Evolutionary conservation across 2,888 invertebrate genomes (phyloP).

Genomic region (Nycteola revayana): DNA sequence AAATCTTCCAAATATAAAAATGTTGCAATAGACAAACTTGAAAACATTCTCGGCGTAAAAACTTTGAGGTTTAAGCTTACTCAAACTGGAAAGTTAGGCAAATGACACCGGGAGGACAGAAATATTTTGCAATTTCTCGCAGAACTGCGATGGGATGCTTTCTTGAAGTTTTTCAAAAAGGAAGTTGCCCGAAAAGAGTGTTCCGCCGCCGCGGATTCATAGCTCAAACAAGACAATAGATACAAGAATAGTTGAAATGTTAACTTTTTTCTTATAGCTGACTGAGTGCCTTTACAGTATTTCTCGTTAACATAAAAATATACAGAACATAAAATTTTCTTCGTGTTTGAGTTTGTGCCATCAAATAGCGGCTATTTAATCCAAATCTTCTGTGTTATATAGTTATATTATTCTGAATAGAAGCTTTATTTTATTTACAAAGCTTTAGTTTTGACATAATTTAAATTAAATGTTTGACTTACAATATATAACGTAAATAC

Average conservation of each 20-base stretch:
- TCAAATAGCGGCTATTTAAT: too few species aligned
- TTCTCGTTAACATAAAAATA: too few species aligned
- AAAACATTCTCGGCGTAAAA: constrained; percentile 52
- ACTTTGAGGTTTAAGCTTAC: constrained; percentile 68
- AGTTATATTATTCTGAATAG: too few species aligned
- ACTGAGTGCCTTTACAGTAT: too few species aligned
- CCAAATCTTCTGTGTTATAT: too few species aligned
- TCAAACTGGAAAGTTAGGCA: constrained; percentile 71
- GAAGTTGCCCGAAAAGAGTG: constrained; percentile 52
- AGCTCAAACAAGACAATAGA: constrained; percentile 55
- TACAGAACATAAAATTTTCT: too few species aligned
- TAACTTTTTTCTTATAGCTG: constrained; percentile 50
- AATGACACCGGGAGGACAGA: constrained; percentile 72
- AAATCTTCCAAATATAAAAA: constrained; percentile 51
- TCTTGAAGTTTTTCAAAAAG: constrained; percentile 58
- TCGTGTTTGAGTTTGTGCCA: too few species aligned
- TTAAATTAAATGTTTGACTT: too few species aligned
- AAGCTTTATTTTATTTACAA: too few species aligned
- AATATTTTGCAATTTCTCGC: constrained; percentile 69
- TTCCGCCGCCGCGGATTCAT: constrained; percentile 38
- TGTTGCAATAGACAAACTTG: constrained; percentile 44
- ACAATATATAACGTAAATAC: too few species aligned
- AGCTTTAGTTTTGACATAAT: too few species aligned
- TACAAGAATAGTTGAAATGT: constrained; percentile 52
- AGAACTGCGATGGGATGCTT: constrained; percentile 57